Evolutionary conservation across 2,888 invertebrate genomes (phyloP).

Genomic region (Pyrrhosoma nymphula): DNA sequence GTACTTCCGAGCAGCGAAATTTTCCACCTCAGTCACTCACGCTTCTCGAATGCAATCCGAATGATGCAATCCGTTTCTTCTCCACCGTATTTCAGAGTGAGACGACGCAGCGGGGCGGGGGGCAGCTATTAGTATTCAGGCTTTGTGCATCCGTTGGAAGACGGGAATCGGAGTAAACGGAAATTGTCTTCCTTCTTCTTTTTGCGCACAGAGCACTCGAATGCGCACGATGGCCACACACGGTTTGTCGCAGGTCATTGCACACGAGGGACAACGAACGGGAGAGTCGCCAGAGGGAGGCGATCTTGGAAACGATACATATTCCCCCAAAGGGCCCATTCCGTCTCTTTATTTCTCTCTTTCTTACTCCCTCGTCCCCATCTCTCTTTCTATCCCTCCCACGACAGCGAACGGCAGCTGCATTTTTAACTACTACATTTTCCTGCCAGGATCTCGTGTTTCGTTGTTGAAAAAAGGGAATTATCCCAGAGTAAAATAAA

Average conservation of each 20-base stretch:
- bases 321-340: not conserved
- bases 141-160: not conserved
- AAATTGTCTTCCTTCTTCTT: not conserved
- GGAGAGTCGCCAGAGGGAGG: not conserved
- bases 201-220: not conserved
- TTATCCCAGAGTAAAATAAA: too few species aligned
- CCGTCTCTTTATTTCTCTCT: too few species aligned
- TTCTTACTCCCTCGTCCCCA: too few species aligned
- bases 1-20: too few species aligned
- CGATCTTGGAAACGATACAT: not conserved
- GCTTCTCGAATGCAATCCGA: not conserved
- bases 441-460: too few species aligned
- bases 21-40: too few species aligned
- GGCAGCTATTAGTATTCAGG: not conserved
- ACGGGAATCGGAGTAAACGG: not conserved
- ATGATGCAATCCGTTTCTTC: not conserved
- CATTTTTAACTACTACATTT: too few species aligned
- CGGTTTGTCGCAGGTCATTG: not conserved
- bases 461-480: too few species aligned
- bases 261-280: not conserved
- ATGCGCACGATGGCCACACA: not conserved
- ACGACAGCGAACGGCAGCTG: too few species aligned
- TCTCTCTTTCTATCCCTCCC: too few species aligned
- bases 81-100: not conserved
- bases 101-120: not conserved